A percentile compares a stretch with the other conserved stretches of the same genome.
phyloP scores from a whole-genome alignment of 2,888 invertebrate species.

The Eupithecia subumbrata region DNA sequence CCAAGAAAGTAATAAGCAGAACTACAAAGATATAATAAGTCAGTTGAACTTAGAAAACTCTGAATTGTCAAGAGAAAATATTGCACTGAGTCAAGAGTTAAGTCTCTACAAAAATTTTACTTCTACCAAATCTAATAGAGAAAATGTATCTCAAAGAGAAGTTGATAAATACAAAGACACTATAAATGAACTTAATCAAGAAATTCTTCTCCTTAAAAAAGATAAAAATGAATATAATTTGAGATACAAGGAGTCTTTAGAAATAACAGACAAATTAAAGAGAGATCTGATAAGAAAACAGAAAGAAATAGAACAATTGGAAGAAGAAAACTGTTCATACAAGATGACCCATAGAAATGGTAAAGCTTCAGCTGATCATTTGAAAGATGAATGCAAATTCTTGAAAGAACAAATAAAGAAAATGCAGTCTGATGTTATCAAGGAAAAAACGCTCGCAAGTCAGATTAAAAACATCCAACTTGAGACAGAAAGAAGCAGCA shows the following conservation, averaged over 20 bases:
- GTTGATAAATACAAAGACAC: slow-evolving; percentile 64
- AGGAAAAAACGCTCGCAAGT: slow-evolving; percentile 76
- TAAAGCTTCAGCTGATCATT: slow-evolving; percentile 73
- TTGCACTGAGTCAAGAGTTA: slow-evolving; percentile 68
- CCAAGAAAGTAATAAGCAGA: slow-evolving; percentile 64
- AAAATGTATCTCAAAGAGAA: slow-evolving; percentile 59
- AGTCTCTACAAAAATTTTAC: slow-evolving; percentile 67
- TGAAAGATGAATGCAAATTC: slow-evolving; percentile 75
- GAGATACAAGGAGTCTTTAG: slow-evolving; percentile 69
- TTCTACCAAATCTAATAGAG: slow-evolving; percentile 56
- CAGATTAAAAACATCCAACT: slow-evolving; percentile 88
- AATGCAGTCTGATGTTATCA: slow-evolving; percentile 77
- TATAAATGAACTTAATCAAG: slow-evolving; percentile 63
- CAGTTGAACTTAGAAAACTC: slow-evolving; percentile 77
- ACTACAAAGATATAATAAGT: slow-evolving; percentile 73
- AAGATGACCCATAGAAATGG: slow-evolving; percentile 75
- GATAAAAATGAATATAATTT: slow-evolving; percentile 75
- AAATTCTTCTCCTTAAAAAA: slow-evolving; percentile 65
- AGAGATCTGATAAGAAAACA: slow-evolving; percentile 73
- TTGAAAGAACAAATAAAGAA: slow-evolving; percentile 76
- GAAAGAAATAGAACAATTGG: slow-evolving; percentile 71
- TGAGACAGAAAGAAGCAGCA: slow-evolving; percentile 89
- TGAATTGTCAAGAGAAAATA: slow-evolving; percentile 77
- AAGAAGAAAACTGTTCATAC: slow-evolving; percentile 77
- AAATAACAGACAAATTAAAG: slow-evolving; percentile 71